Base-by-base conservation (phyloP, 2,797 vertebrate genomes). In the Alexandromys oeconomus region DNA sequence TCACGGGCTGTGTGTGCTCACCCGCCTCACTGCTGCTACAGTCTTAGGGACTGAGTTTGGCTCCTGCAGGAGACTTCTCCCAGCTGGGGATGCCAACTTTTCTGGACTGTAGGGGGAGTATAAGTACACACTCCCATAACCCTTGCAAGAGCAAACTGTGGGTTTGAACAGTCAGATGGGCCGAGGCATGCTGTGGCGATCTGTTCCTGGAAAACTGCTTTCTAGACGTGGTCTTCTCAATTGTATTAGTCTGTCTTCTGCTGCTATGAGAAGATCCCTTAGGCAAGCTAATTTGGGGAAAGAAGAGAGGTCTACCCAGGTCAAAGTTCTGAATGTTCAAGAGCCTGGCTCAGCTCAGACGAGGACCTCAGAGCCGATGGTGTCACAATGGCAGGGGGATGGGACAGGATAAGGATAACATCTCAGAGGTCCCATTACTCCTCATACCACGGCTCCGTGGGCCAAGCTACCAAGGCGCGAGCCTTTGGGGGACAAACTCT, bases 1-100 rank as follows among this genome's bases (percentile, higher is more conserved):
- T 77, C 96, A 93, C 96, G 7, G 10, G 86, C 69, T 78, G 14
- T 95, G 86, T 97, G 57, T 12, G 1, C 94, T 93, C 94, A 89
- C 92, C 54, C 82, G 1, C 1, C 90, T 94, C 80, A 84, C 82
- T 43, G 4, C 40, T 48, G 17, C 67, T 61, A 4, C 11, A 46
- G 69, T 25, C 92, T 25, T 12, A 15, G 37, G 9, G 0, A 0
- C 40, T 1, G 1, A 14, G 19, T 48, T 54, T 40, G 51, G 34
- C 7, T 21, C 78, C 73, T 37, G 7, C 1, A 27, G 54, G 91
- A 43, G 31, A 61, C 48, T 10, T 46, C 8, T 0, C 12, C 37
- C 23, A 19, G 71, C 31, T 46, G 48, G 25, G 14, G 61, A 74
- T 11, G 86, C 23, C 34, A 2, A 77, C 87, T 92, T 86, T 92